Conservation (phyloP, 2,797 vertebrate species). For the Chaetodon trifasciatus region DNA sequence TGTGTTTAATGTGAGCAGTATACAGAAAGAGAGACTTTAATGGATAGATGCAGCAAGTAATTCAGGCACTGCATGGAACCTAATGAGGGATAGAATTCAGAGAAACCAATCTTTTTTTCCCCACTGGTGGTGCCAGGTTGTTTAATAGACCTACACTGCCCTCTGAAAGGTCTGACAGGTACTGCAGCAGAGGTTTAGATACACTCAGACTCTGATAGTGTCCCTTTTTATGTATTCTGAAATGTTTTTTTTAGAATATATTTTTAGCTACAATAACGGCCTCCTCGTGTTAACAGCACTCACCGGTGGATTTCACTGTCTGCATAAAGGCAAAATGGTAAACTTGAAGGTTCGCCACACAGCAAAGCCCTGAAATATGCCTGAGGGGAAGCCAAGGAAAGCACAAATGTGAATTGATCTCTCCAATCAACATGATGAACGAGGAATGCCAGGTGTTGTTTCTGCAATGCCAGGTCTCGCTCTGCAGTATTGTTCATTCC, state of each 20-base stretch:
- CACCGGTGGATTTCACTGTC: constrained; percentile 22
- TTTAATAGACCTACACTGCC: constrained; percentile 83
- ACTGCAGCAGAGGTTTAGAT: constrained; percentile 65
- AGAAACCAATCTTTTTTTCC: constrained; percentile 71
- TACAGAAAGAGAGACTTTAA: constrained; percentile 78
- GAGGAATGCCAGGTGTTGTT: constrained; percentile 67
- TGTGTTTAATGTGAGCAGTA: constrained; percentile 78
- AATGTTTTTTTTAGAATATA: not conserved
- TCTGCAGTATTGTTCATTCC: constrained; percentile 61
- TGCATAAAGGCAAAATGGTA: constrained; percentile 42
- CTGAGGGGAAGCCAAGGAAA: constrained; percentile 66
- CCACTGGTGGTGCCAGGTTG: constrained; percentile 18
- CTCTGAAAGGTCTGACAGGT: constrained; percentile 82
- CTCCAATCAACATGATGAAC: constrained; percentile 82
- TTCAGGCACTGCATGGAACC: constrained; percentile 81
- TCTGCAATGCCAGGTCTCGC: constrained; percentile 63
- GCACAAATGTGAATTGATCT: constrained; percentile 82
- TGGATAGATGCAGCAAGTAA: constrained; percentile 82
- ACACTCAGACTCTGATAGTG: constrained; percentile 33
- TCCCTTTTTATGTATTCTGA: constrained; percentile 37
- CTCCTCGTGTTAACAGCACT: constrained; percentile 3
- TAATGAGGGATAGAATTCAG: constrained; percentile 84
- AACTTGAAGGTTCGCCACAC: constrained; percentile 61
- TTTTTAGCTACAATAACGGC: constrained; percentile 24
- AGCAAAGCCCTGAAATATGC: constrained; percentile 54